Conservation (phyloP, 1,140 invertebrate genomes). For the Drosophila suzukii region DNA sequence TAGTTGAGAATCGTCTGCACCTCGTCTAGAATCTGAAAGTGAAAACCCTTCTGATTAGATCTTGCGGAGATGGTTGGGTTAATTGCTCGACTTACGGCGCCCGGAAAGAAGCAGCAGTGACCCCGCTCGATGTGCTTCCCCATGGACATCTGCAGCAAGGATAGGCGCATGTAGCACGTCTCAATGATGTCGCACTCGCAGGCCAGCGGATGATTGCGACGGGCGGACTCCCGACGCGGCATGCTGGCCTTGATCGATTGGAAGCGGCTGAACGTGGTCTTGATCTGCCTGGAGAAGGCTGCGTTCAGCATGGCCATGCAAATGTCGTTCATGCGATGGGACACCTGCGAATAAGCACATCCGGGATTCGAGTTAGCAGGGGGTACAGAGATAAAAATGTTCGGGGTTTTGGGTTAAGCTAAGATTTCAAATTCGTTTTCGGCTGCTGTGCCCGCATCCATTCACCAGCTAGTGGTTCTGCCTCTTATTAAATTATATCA, state of each 20-base stretch:
- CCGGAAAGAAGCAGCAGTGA: slow-evolving; percentile 95
- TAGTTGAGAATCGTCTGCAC: slow-evolving; percentile 93
- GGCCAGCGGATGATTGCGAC: slow-evolving; percentile 92
- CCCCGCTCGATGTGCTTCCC: slow-evolving; percentile 95
- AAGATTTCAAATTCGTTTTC: slow-evolving; percentile 7
- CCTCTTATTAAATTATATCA: slow-evolving; percentile 70
- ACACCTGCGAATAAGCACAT: slow-evolving; percentile 87
- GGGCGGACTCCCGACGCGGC: slow-evolving; percentile 93
- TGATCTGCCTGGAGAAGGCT: slow-evolving; percentile 92
- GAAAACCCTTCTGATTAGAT: background rate
- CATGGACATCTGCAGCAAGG: slow-evolving; percentile 94
- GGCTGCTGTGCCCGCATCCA: slow-evolving; percentile 40
- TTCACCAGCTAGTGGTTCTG: slow-evolving; percentile 36
- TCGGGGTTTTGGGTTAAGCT: slow-evolving; percentile 11
- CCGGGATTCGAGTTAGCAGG: slow-evolving; percentile 7
- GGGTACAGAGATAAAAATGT: slow-evolving; percentile 12
- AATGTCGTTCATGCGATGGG: slow-evolving; percentile 90
- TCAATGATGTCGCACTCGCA: slow-evolving; percentile 95
- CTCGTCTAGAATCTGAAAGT: slow-evolving; percentile 88
- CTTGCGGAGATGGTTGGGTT: too few relatives aligned
- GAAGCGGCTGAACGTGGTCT: slow-evolving; percentile 91
- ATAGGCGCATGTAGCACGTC: slow-evolving; percentile 94
- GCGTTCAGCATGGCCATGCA: slow-evolving; percentile 92
- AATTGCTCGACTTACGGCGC: slow-evolving; percentile 88
- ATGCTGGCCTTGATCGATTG: slow-evolving; percentile 94